Percentiles rank a stretch among this genome's conserved stretches.
phyloP scores from a whole-genome alignment of 2,113 vertebrate genomes.

The Hepsetus odoe region DNA sequence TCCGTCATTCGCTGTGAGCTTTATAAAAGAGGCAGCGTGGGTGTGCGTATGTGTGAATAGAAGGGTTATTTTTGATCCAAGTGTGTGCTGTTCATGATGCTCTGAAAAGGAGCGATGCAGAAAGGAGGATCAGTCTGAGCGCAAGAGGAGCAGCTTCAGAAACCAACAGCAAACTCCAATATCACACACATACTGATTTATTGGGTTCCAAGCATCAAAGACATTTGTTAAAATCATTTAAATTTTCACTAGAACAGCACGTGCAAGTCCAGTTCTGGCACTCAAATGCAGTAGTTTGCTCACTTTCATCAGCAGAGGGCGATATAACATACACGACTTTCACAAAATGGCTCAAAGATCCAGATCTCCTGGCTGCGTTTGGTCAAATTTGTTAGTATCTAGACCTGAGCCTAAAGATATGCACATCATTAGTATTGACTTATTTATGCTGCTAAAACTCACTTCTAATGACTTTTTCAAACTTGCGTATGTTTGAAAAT shows the following conservation, averaged over 20 bases:
- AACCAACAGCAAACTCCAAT: not conserved
- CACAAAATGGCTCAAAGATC: too few species aligned
- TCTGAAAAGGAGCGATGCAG: constrained; percentile 30
- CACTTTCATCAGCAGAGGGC: not conserved
- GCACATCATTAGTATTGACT: too few species aligned
- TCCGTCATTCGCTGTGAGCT: constrained; percentile 19
- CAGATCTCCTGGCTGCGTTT: too few species aligned
- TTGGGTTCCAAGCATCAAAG: not conserved
- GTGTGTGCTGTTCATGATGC: constrained; percentile 44
- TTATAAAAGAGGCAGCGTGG: constrained; percentile 41
- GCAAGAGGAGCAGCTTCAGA: not conserved
- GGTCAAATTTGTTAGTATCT: too few species aligned
- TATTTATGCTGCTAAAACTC: not conserved
- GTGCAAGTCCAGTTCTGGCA: not conserved
- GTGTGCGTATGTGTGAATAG: constrained; percentile 53
- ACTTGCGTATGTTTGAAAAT: not conserved
- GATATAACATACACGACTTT: not conserved
- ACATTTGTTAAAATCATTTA: not conserved
- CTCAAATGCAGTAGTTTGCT: not conserved
- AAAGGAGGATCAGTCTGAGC: constrained; percentile 26
- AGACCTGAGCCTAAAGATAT: too few species aligned
- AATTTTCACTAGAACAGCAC: not conserved
- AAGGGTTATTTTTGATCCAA: constrained; percentile 49
- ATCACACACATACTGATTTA: not conserved
- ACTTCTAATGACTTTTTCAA: too few species aligned